A percentile compares a stretch with the other conserved stretches of the same genome.
These are phyloP conservation scores for Drosophila equinoxialis DNA, from an alignment of 1,140 invertebrate species.

Conservation along the genomic window DNA sequence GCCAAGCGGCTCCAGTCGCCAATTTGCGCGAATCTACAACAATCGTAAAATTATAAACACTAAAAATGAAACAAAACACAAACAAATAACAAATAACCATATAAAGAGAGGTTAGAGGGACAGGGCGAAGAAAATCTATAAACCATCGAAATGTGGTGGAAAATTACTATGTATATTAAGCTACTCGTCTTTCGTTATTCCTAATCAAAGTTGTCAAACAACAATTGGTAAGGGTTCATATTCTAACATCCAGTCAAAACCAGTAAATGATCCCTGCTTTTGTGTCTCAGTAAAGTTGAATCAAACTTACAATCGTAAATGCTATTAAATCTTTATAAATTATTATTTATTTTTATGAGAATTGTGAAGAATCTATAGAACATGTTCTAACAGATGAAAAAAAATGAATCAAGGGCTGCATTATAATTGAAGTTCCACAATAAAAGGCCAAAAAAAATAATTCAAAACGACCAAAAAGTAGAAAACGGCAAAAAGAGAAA, in stretches of 20 bases:
- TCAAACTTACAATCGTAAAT: too few relatives aligned
- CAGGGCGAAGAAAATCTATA: not conserved
- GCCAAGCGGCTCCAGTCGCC: slow-evolving; percentile 23
- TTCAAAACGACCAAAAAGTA: too few relatives aligned
- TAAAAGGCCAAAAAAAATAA: too few relatives aligned
- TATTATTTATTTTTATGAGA: too few relatives aligned
- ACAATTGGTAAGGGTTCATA: not conserved
- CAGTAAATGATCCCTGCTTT: too few relatives aligned
- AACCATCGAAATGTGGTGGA: not conserved
- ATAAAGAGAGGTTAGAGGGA: not conserved
- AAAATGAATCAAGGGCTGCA: too few relatives aligned
- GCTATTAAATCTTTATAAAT: too few relatives aligned
- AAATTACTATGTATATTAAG: slow-evolving; percentile 1
- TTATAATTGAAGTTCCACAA: too few relatives aligned
- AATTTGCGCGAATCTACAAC: slow-evolving; percentile 22
- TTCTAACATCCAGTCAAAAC: not conserved
- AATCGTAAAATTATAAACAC: slow-evolving; percentile 21
- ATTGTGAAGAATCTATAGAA: too few relatives aligned
- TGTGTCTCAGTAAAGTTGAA: too few relatives aligned
- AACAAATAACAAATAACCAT: not conserved
- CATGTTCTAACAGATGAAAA: too few relatives aligned
- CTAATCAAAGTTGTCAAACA: not conserved
- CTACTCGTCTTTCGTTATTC: not conserved
- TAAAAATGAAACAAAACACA: slow-evolving; percentile 10
- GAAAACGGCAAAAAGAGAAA: too few relatives aligned